Percentiles rank a stretch among this genome's conserved stretches.
These are phyloP conservation scores for Spongia lamella DNA, from an alignment of 37 sponge, comb jelly and placozoan genomes.

Conservation along the genomic window DNA sequence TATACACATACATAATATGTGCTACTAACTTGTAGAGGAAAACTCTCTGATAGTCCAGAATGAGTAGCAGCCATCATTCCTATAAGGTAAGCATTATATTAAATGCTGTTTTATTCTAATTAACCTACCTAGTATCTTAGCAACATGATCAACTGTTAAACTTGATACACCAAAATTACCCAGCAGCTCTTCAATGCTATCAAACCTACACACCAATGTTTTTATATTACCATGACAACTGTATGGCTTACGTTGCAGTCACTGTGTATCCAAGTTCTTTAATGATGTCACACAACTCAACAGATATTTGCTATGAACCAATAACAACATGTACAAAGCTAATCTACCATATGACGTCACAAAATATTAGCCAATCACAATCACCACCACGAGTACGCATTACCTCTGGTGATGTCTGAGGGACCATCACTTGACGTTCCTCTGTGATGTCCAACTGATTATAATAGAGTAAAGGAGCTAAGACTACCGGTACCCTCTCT, in stretches of 20 bases:
- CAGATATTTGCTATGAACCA: slow-evolving; percentile 12
- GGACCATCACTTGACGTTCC: slow-evolving; percentile 7
- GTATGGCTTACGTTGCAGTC: slow-evolving; percentile 64
- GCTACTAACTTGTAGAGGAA: slow-evolving; percentile 59
- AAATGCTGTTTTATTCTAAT: background rate
- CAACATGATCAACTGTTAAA: slow-evolving; percentile 71
- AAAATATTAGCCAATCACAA: too few species aligned
- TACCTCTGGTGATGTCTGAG: too few species aligned
- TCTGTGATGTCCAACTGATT: slow-evolving; percentile 79
- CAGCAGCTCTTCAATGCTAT: slow-evolving; percentile 76
- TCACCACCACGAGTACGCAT: too few species aligned
- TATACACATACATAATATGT: background rate
- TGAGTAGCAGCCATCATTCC: slow-evolving; percentile 83
- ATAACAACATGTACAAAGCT: slow-evolving; percentile 1
- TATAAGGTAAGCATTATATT: background rate
- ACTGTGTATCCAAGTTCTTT: slow-evolving; percentile 81
- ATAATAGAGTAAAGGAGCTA: slow-evolving; percentile 78
- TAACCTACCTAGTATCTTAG: slow-evolving; percentile 76
- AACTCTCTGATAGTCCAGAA: slow-evolving; percentile 57
- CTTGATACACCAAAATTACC: slow-evolving; percentile 70
- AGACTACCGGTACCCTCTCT: slow-evolving; percentile 82
- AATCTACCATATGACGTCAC: too few species aligned
- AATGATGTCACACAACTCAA: slow-evolving; percentile 73
- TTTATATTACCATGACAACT: background rate
- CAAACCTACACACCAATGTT: slow-evolving; percentile 45